Evolutionary conservation across 2,113 vertebrate species (phyloP), one percentile per base, ranked within the genome.

Genomic region (Catagonus wagneri): DNA sequence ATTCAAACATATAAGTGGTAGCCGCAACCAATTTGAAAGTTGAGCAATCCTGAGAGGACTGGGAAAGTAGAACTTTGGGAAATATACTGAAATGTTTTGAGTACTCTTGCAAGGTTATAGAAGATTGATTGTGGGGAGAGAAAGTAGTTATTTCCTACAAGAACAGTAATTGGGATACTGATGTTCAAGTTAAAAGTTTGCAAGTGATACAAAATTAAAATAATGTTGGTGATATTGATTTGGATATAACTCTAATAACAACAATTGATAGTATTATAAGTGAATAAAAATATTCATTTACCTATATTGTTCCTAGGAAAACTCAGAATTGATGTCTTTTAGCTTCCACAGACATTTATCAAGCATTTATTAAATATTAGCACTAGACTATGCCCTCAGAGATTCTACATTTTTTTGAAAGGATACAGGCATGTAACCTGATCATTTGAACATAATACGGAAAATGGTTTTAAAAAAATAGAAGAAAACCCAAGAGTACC

Each of bases 1-100:
- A 14, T 76, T 58, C 65, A 71, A 92, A 63, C 27, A 56, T 0
- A 60, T 1, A 1, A 60, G 6, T 56, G n/a, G 13, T 44, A 93
- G 16, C 15, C 61, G 13, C 22, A 36, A 71, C 23, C 23, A 61
- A 23, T 78, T 22, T 66, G 71, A 84, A 91, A 50, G n/a, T 88
- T 86, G 25, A 56, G 10, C 74, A 61, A 34, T 83, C 17, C 27
- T 65, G 32, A 27, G 61, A 54, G 23, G 19, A 85, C 36, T 61
- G 36, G 13, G 1, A 63, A 93, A 54, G 2, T 6, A 93, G 15
- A 90, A 84, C 3, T 80, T 36, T 20, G 20, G 23, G 66, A 85
- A 84, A 90, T 17, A 84, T 74, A 83, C 39, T 32, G 60, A 96
- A 88, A 61, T 44, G 10, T 79, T 75, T 75, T 87, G 20, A 54